phyloP scores from a whole-genome alignment of 2,888 invertebrate species.

The Andricus quercusramuli region DNA sequence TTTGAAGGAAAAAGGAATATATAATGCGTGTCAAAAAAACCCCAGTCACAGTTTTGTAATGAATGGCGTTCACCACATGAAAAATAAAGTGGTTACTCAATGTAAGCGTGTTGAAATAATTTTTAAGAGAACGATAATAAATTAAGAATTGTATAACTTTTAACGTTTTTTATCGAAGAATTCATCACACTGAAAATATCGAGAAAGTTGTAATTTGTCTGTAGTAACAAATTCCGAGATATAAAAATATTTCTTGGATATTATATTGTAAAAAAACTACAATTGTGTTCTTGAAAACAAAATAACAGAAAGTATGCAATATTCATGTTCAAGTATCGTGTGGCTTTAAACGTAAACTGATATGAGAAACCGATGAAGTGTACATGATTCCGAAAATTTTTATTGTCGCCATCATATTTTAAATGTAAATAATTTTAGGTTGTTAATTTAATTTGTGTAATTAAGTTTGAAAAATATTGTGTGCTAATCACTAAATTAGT shows the following conservation, averaged over 20 bases:
- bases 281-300: neutral
- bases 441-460: neutral
- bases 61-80: neutral
- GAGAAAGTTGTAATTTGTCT: neutral
- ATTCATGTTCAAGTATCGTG: constrained; percentile 1
- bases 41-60: constrained; percentile 1
- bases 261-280: neutral
- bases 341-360: constrained; percentile 2
- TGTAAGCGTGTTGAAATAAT: neutral
- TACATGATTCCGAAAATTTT: neutral
- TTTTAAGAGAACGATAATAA: constrained; percentile 15
- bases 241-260: neutral
- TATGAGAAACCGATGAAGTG: neutral
- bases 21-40: neutral
- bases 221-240: neutral
- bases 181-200: neutral
- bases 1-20: neutral
- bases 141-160: neutral
- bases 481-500: neutral
- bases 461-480: neutral
- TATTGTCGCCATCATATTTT: neutral
- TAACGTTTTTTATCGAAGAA: neutral
- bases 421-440: neutral
- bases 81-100: neutral
- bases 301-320: neutral